Base-by-base conservation (phyloP, 2,888 invertebrate species). In the Lasioglossum oenotherae region DNA sequence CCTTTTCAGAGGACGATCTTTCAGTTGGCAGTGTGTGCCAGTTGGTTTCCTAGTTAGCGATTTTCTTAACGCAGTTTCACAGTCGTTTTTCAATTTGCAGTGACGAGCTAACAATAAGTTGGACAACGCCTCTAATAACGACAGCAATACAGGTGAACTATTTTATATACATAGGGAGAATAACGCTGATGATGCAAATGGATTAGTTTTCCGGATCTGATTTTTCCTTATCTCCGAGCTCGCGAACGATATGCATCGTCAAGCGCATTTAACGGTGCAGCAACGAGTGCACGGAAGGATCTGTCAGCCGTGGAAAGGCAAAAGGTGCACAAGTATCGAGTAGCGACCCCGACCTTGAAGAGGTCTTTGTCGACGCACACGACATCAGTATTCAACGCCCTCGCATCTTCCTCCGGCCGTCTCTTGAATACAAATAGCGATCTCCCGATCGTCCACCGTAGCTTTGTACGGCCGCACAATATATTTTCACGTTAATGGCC, bases 361-460 rank as follows among this genome's bases (percentile, higher is more conserved):
- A 94, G 94, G 94, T 95, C 94, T 94, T 94, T 94, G 94, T 94
- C 93, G 93, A 94, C 92, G 91, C 91, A 85, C 90, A 88, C 89
- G 85, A 90, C 93, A 94, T 95, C 94, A 92, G 93, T 94, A 95
- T 95, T 95, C 95, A 91, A 93, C 93, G 93, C 93, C 93, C 93
- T 94, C 93, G 91, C 93, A 93, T 94, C 92, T 94, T 89, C 92
- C 91, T 84, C 89, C 91, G 82, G 90, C 90, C 94, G 91, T 87
- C 87, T 78, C 87, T 86, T 89, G 94, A 94, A 95, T 94, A 93
- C 91, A 91, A 93, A 91, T 83, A 44, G 69, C 38, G 74, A 76
- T 71, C 82, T 76, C 57, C 49, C 60, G 84, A 84, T 72, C 74
- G 74, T 82, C 78, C 64, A 82, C 74, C 74, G 79, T 27, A 78